phyloP scores from a whole-genome alignment of 2,113 vertebrate species.

The Plestiodon gilberti region DNA sequence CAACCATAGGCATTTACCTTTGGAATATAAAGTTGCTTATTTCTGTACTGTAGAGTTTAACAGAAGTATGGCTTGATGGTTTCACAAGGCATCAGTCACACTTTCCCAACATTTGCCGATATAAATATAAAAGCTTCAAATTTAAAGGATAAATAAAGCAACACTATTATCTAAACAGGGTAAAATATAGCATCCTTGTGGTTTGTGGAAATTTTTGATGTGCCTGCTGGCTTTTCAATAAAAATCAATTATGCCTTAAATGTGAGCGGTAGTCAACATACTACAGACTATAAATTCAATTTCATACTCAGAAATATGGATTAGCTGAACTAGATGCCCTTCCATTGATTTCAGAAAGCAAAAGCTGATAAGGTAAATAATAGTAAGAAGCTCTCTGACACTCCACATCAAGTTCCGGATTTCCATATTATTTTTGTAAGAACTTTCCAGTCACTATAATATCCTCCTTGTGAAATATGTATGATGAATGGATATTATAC shows the following conservation, averaged over 20 bases:
- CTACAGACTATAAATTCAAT: constrained; percentile 90
- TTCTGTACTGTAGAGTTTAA: constrained; percentile 59
- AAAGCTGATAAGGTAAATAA: constrained; percentile 89
- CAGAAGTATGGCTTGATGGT: constrained; percentile 70
- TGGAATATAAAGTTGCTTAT: constrained; percentile 71
- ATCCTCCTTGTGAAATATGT: constrained; percentile 87
- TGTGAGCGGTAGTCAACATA: constrained; percentile 86
- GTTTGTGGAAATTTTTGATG: constrained; percentile 90
- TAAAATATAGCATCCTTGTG: constrained; percentile 90
- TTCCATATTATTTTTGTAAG: constrained; percentile 87
- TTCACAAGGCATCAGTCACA: constrained; percentile 80
- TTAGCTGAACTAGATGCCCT: constrained; percentile 90
- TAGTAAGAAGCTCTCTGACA: constrained; percentile 86
- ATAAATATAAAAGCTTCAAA: constrained; percentile 84
- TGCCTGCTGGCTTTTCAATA: constrained; percentile 92
- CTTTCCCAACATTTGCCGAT: constrained; percentile 76
- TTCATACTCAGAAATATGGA: constrained; percentile 92
- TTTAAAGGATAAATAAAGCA: constrained; percentile 86
- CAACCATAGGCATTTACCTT: constrained; percentile 67
- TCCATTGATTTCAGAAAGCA: constrained; percentile 88
- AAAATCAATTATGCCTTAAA: constrained; percentile 96
- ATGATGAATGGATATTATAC: constrained; percentile 86
- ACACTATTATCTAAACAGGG: constrained; percentile 83
- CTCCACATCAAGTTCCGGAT: constrained; percentile 85
- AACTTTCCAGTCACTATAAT: constrained; percentile 82